Conservation (phyloP, 2,113 vertebrate genomes). For the Clinocottus analis region DNA sequence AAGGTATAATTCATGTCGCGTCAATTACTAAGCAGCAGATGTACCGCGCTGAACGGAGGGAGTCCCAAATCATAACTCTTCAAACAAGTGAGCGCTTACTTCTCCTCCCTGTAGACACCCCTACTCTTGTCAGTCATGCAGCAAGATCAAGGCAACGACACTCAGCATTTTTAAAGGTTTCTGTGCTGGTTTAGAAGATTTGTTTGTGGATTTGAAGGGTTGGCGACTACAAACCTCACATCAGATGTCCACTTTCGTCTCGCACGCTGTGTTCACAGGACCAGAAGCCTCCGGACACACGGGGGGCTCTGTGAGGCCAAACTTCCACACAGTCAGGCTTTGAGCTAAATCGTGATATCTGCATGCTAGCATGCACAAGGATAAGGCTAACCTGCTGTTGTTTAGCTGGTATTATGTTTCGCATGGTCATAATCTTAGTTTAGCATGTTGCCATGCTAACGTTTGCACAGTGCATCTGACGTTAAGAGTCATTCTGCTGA, state of each 20-base stretch:
- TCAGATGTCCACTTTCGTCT: not conserved
- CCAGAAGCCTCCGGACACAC: not conserved
- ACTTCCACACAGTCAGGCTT: not conserved
- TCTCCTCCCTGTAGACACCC: conserved; percentile 50
- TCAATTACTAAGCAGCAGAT: conserved; percentile 67
- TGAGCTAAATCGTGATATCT: not conserved
- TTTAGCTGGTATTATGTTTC: not conserved
- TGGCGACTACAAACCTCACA: conserved; percentile 19
- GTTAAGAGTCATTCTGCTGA: too few species aligned
- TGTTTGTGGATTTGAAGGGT: conserved; percentile 37
- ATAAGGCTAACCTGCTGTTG: not conserved
- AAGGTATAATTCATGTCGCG: conserved; percentile 71
- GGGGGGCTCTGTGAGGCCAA: not conserved
- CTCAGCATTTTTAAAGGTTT: conserved; percentile 45
- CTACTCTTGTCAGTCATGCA: conserved; percentile 47
- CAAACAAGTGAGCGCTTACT: conserved; percentile 45
- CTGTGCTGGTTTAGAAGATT: conserved; percentile 45
- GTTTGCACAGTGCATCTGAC: not conserved
- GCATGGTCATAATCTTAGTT: not conserved
- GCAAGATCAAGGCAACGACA: conserved; percentile 42
- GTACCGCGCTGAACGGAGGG: conserved; percentile 49
- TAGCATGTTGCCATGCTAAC: not conserved
- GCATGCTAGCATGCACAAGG: not conserved
- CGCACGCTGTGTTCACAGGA: not conserved
- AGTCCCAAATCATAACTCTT: conserved; percentile 57